Percentiles rank a stretch among this genome's conserved stretches.
Conservation (phyloP, 2,888 invertebrate genomes). For the Exephanes ischioxanthus region DNA sequence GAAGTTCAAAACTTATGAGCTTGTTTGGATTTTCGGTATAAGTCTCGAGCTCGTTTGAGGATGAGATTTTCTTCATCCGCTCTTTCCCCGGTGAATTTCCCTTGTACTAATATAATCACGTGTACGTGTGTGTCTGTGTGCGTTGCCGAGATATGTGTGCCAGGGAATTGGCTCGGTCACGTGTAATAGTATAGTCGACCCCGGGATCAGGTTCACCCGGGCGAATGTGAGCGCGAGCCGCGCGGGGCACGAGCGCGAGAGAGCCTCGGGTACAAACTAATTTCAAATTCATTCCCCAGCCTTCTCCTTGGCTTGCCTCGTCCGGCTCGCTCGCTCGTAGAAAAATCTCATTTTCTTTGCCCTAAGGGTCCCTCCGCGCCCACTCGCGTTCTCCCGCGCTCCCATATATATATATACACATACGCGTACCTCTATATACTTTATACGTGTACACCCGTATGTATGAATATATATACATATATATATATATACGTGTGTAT, state of each 20-base stretch:
- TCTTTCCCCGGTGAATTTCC: conserved; percentile 42
- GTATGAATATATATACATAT: conserved; percentile 14
- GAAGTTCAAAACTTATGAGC: background rate
- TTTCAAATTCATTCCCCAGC: conserved; percentile 82
- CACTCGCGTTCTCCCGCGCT: conserved; percentile 64
- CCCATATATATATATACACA: conserved; percentile 26
- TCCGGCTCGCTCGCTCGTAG: conserved; percentile 74
- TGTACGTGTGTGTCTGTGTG: conserved; percentile 22
- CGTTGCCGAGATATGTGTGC: conserved; percentile 32
- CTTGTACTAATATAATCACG: conserved; percentile 48
- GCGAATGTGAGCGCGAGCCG: conserved; percentile 20
- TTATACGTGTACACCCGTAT: conserved; percentile 15
- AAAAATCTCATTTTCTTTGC: conserved; percentile 84
- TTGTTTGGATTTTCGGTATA: background rate
- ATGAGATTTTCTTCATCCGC: conserved; percentile 12
- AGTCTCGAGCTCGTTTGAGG: background rate
- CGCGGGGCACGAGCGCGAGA: conserved; percentile 64
- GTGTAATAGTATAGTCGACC: conserved; percentile 67
- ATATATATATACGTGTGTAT: background rate
- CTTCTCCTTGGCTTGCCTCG: conserved; percentile 65
- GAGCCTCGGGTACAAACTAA: conserved; percentile 81
- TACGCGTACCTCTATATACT: conserved; percentile 15
- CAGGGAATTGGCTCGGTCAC: conserved; percentile 67
- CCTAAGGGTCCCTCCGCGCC: conserved; percentile 80
- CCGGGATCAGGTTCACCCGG: conserved; percentile 58